Evolutionary conservation across 2,888 invertebrate species (phyloP).

Genomic region (Tupiocoris notatus): DNA sequence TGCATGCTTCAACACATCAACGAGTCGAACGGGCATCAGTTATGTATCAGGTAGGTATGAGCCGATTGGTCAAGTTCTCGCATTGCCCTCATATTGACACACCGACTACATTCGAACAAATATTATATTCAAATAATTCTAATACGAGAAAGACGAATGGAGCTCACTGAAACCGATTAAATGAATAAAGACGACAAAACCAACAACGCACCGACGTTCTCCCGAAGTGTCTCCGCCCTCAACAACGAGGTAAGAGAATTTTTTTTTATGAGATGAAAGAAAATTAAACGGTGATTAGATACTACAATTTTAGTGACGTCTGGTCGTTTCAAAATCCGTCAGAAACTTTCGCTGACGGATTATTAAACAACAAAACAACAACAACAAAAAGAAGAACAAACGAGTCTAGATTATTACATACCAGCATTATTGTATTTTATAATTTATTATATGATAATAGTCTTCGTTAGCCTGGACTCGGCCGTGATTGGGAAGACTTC

Average conservation of each 20-base stretch:
- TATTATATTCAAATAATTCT: background rate
- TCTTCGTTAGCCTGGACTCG: conserved; percentile 46
- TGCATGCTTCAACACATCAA: conserved; percentile 42
- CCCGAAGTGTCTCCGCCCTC: background rate
- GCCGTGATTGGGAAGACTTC: conserved; percentile 24
- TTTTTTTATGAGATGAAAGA: background rate
- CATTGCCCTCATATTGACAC: background rate
- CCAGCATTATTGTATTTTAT: conserved; percentile 49
- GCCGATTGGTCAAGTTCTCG: background rate
- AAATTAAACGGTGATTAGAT: background rate
- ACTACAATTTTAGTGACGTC: background rate
- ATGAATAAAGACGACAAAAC: background rate
- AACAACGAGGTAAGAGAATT: background rate
- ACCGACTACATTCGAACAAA: background rate
- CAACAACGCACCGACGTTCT: background rate
- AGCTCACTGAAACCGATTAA: background rate
- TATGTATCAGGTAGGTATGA: conserved; percentile 17
- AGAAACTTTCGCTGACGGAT: background rate
- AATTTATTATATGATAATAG: conserved; percentile 45
- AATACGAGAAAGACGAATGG: background rate
- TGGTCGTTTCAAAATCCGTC: background rate
- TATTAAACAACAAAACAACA: background rate
- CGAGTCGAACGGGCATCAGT: conserved; percentile 21
- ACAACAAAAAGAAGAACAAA: conserved; percentile 27
- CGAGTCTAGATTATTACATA: conserved; percentile 47